Conservation (phyloP, 2,888 invertebrate species). For the Cataglyphis livida region DNA sequence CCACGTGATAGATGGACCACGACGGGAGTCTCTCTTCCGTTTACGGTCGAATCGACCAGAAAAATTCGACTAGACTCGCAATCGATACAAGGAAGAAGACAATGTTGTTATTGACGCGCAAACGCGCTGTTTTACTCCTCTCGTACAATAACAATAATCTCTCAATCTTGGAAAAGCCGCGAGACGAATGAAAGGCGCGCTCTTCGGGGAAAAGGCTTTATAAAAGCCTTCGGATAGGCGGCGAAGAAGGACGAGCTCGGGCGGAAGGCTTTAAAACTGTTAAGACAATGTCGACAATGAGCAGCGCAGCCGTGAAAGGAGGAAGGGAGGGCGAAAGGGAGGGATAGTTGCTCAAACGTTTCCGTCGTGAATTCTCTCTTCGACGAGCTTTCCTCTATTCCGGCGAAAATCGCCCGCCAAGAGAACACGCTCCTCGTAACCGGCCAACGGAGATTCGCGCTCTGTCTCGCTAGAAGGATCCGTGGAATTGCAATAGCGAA, state of each 20-base stretch:
- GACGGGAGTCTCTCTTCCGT: neutral
- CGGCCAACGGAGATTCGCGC: slow-evolving; percentile 39
- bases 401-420: slow-evolving; percentile 20
- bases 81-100: slow-evolving; percentile 9
- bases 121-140: neutral
- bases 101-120: neutral
- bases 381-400: slow-evolving; percentile 29
- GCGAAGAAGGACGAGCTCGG: slow-evolving; percentile 22
- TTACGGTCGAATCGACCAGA: neutral
- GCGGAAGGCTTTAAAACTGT: slow-evolving; percentile 35
- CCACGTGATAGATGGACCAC: neutral
- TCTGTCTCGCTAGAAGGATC: slow-evolving; percentile 48
- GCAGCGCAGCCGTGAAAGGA: slow-evolving; percentile 16
- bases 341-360: slow-evolving; percentile 27
- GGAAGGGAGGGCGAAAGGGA: neutral
- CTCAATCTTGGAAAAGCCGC: slow-evolving; percentile 24
- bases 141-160: slow-evolving; percentile 38
- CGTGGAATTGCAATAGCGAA: slow-evolving; percentile 36
- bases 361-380: slow-evolving; percentile 22
- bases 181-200: neutral
- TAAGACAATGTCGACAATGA: slow-evolving; percentile 52
- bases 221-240: neutral
- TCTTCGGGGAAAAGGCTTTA: neutral
- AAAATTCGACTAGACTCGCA: neutral
- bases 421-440: slow-evolving; percentile 9